A percentile compares a stretch with the other conserved stretches of the same genome.
phyloP scores from a whole-genome alignment of 2,888 invertebrate species.

The Cristatella mucedo region DNA sequence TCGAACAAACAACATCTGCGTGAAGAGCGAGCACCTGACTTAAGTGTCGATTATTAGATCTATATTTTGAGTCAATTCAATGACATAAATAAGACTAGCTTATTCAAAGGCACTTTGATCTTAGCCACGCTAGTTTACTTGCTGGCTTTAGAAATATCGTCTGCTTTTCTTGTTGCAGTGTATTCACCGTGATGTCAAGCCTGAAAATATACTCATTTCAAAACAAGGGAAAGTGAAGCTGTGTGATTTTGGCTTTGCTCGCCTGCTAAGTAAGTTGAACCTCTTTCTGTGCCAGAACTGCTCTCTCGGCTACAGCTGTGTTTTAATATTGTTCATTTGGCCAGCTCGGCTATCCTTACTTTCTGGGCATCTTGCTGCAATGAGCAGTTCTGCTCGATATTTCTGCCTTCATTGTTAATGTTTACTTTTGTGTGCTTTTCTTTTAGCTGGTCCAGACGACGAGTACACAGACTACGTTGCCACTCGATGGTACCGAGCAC shows the following conservation, averaged over 20 bases:
- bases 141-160: conserved; percentile 6
- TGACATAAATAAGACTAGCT: no score
- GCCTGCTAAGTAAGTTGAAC: conserved; percentile 56
- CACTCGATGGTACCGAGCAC: conserved; percentile 93
- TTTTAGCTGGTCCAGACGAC: conserved; percentile 62
- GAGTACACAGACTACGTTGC: conserved; percentile 98
- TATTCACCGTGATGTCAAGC: conserved; percentile 92
- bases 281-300: not conserved
- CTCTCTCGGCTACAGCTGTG: not conserved
- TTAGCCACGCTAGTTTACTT: not conserved
- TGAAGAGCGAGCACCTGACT: no score
- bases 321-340: no score
- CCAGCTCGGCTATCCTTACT: no score
- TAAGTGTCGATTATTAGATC: no score
- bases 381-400: no score
- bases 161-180: conserved; percentile 44
- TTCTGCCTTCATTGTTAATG: no score
- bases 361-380: no score
- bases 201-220: conserved; percentile 91
- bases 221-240: conserved; percentile 82
- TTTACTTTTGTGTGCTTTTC: no score
- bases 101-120: not conserved
- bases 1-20: no score
- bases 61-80: no score
- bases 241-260: conserved; percentile 95